Conservation (phyloP, 1,140 invertebrate species). For the Zaprionus inermis region DNA sequence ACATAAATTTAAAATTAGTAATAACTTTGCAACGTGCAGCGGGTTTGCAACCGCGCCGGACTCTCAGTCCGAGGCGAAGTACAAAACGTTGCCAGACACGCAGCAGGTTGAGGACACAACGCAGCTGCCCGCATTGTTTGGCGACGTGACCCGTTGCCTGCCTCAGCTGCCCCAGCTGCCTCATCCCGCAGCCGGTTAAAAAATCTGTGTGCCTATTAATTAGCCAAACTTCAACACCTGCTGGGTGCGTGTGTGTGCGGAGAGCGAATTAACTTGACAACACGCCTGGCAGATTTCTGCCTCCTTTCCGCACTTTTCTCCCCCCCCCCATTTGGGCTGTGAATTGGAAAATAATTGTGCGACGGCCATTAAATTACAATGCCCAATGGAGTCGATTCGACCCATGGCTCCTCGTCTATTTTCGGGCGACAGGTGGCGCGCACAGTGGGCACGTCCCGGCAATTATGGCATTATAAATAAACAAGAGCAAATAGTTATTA, state of each 20-base stretch:
- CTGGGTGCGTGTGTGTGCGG: slow-evolving; percentile 67
- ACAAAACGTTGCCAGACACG: slow-evolving; percentile 75
- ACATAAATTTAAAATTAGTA: slow-evolving; percentile 82
- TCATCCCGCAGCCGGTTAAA: slow-evolving; percentile 38
- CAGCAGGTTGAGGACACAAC: slow-evolving; percentile 38
- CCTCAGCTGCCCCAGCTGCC: slow-evolving; percentile 14
- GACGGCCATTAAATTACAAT: slow-evolving; percentile 78
- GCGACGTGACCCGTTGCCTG: slow-evolving; percentile 64
- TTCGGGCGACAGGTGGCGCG: slow-evolving; percentile 49
- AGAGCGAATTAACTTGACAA: slow-evolving; percentile 74
- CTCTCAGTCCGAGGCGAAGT: slow-evolving; percentile 20
- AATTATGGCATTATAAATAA: slow-evolving; percentile 82
- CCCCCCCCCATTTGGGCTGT: slow-evolving; percentile 60
- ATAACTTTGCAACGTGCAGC: slow-evolving; percentile 66
- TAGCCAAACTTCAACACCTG: slow-evolving; percentile 82
- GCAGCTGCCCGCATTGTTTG: slow-evolving; percentile 72
- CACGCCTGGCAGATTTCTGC: slow-evolving; percentile 41
- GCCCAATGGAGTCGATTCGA: slow-evolving; percentile 61
- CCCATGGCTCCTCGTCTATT: background rate
- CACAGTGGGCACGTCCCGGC: slow-evolving; percentile 62
- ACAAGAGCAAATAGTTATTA: slow-evolving; percentile 80
- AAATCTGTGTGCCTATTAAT: slow-evolving; percentile 71
- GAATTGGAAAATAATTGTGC: slow-evolving; percentile 82
- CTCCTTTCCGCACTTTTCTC: background rate
- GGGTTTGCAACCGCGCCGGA: background rate